These are phyloP conservation scores for Chrysomallon squamiferum DNA, from an alignment of 1,140 invertebrate species.

Conservation along the genomic window DNA sequence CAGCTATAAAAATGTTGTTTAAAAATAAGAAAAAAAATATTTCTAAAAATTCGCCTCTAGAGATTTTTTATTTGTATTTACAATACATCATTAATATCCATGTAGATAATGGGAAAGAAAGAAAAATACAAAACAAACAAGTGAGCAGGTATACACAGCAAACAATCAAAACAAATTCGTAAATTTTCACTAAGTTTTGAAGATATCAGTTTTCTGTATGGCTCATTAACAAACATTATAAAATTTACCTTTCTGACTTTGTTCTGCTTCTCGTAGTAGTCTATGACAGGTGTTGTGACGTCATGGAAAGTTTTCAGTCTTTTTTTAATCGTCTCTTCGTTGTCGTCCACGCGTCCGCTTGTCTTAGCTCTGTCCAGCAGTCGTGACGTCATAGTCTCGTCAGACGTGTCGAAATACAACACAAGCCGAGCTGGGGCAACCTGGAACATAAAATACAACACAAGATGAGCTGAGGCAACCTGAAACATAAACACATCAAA, in stretches of 20 bases:
- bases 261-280: slow-evolving; percentile 50
- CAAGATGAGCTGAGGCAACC: slow-evolving; percentile 78
- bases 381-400: slow-evolving; percentile 83
- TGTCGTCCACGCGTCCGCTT: slow-evolving; percentile 92
- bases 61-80: no score
- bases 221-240: no score
- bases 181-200: no score
- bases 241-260: slow-evolving; percentile 24
- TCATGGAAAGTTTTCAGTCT: slow-evolving; percentile 89
- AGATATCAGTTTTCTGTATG: no score
- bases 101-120: no score
- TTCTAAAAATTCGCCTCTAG: no score
- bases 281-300: slow-evolving; percentile 86
- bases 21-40: no score
- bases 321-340: slow-evolving; percentile 93
- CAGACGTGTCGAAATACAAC: slow-evolving; percentile 81
- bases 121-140: no score
- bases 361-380: slow-evolving; percentile 83
- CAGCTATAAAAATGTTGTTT: no score
- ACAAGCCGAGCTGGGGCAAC: slow-evolving; percentile 81
- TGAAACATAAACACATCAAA: slow-evolving; percentile 46
- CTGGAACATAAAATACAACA: slow-evolving; percentile 73
- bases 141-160: no score
- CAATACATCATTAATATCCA: no score
- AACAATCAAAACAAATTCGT: no score